Percentiles rank a stretch among this genome's conserved stretches.
Evolutionary conservation across 2,113 vertebrate species (phyloP).

Genomic region (Anthoscopus minutus): DNA sequence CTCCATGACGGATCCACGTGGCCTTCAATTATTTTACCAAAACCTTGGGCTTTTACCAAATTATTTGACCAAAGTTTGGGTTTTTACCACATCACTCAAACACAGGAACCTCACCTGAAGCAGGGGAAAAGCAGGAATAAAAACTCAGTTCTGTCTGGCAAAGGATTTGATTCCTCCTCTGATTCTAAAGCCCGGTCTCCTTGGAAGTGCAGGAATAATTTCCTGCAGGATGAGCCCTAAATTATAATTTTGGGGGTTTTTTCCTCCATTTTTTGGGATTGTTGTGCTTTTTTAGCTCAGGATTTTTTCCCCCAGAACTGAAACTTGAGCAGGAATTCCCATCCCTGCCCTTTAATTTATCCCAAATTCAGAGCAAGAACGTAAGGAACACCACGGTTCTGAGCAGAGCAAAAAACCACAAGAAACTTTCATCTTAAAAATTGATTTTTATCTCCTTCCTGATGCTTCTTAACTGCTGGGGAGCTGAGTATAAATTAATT

Average conservation of each 20-base stretch:
- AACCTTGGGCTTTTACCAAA: background rate
- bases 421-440: background rate
- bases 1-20: accelerated
- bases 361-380: background rate
- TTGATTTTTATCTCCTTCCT: background rate
- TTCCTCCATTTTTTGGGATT: background rate
- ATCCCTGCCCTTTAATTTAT: background rate
- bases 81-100: background rate
- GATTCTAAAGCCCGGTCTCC: background rate
- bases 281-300: background rate
- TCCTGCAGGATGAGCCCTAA: background rate
- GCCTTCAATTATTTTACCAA: background rate
- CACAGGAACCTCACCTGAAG: background rate
- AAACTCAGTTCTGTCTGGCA: background rate
- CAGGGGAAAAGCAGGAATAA: background rate
- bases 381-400: background rate
- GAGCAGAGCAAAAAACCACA: background rate
- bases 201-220: background rate
- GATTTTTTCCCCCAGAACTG: background rate
- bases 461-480: background rate
- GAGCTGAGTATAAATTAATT: background rate
- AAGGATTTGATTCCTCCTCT: background rate
- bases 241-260: background rate
- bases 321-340: background rate
- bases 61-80: background rate